phyloP scores from a whole-genome alignment of 1,140 invertebrate species.

The Melitaea cinxia region DNA sequence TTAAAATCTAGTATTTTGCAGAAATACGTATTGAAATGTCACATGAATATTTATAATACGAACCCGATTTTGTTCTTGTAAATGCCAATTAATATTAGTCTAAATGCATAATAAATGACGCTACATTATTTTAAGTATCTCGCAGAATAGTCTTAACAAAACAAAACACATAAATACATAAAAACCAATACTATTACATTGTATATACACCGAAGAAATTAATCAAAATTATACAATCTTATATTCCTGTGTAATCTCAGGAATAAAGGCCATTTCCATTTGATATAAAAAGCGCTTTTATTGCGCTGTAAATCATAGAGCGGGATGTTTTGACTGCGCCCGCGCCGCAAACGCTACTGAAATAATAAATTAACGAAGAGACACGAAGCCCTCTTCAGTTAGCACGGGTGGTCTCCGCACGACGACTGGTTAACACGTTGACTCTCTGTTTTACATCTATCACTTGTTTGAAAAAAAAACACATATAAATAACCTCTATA shows the following conservation, averaged over 20 bases:
- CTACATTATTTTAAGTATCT: background rate
- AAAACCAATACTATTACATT: slow-evolving; percentile 25
- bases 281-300: slow-evolving; percentile 77
- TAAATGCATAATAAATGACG: background rate
- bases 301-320: slow-evolving; percentile 74
- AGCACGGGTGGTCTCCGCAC: slow-evolving; percentile 66
- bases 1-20: background rate
- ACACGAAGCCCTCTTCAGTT: slow-evolving; percentile 61
- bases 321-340: slow-evolving; percentile 75
- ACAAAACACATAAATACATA: slow-evolving; percentile 14
- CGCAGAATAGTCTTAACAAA: background rate
- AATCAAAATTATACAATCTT: slow-evolving; percentile 49
- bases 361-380: slow-evolving; percentile 78
- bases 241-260: slow-evolving; percentile 66
- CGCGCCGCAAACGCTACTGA: slow-evolving; percentile 59
- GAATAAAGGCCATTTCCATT: slow-evolving; percentile 74
- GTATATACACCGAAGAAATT: background rate
- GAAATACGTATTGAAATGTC: background rate
- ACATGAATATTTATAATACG: background rate
- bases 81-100: background rate
- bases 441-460: slow-evolving; percentile 36
- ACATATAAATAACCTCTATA: background rate
- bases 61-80: background rate
- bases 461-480: background rate
- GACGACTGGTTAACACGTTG: slow-evolving; percentile 46